Percentiles rank a stretch among this genome's conserved stretches.
Evolutionary conservation across 1,140 invertebrate genomes (phyloP).

Genomic region (Cyrtorhinus lividipennis): DNA sequence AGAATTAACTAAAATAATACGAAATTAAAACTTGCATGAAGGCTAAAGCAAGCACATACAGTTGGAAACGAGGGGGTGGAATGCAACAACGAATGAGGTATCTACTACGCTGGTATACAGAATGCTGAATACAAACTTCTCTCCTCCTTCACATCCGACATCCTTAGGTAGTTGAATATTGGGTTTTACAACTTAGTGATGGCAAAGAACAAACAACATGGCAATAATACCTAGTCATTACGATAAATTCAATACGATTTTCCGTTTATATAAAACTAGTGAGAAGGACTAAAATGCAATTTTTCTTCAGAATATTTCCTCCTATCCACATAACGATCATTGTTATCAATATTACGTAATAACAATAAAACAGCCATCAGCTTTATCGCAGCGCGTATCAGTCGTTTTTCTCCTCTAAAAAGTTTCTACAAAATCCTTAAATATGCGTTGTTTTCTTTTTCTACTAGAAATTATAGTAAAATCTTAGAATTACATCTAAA

Average conservation of each 20-base stretch:
- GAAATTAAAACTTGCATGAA: neutral
- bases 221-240: neutral
- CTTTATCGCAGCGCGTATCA: constrained; percentile 15
- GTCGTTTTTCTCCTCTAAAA: constrained; percentile 14
- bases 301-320: neutral
- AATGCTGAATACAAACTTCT: neutral
- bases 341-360: constrained; percentile 13
- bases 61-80: neutral
- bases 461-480: neutral
- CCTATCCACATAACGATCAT: neutral
- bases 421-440: constrained; percentile 4
- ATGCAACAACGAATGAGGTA: neutral
- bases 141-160: neutral
- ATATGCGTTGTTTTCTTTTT: neutral
- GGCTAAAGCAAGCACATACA: too few species aligned
- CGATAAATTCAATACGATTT: neutral
- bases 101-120: neutral
- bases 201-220: neutral
- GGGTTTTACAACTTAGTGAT: neutral
- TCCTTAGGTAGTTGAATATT: neutral
- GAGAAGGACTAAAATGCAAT: constrained; percentile 12
- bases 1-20: too few species aligned
- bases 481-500: neutral
- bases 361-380: constrained; percentile 15
- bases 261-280: neutral